phyloP scores from a whole-genome alignment of 2,888 invertebrate genomes.

The Iselma pallidipennis region DNA sequence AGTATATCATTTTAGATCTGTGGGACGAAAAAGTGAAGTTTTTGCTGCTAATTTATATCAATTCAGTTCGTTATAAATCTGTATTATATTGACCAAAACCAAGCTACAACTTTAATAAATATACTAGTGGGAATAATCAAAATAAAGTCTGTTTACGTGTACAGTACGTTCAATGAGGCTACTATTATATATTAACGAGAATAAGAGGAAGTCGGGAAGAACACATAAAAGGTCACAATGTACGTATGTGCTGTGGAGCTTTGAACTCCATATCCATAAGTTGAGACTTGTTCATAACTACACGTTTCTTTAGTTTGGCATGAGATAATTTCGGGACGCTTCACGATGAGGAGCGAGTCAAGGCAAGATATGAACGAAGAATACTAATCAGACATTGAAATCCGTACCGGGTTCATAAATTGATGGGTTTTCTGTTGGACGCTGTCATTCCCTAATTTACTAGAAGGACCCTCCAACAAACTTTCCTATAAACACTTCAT shows the following conservation, averaged over 20 bases:
- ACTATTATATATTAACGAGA: background rate
- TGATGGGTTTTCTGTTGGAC: background rate
- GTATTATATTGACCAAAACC: background rate
- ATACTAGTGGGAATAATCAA: background rate
- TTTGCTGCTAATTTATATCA: background rate
- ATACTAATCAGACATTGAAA: conserved; percentile 2
- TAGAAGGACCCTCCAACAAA: background rate
- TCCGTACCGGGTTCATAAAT: background rate
- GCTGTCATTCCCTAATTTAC: background rate
- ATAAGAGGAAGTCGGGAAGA: too few relatives aligned
- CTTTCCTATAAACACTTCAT: background rate
- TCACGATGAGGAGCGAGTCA: background rate
- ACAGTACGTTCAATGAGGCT: background rate
- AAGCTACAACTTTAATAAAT: background rate
- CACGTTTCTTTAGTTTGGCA: background rate
- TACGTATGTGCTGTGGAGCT: background rate
- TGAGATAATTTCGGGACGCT: background rate
- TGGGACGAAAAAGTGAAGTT: too few relatives aligned
- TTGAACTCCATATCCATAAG: background rate
- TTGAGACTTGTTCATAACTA: background rate
- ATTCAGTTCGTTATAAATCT: background rate
- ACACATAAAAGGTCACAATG: too few relatives aligned
- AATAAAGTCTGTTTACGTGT: background rate
- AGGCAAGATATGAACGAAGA: background rate
- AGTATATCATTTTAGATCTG: too few relatives aligned